Base-by-base conservation (phyloP, 2,888 invertebrate genomes). In the Campaea margaritaria region DNA sequence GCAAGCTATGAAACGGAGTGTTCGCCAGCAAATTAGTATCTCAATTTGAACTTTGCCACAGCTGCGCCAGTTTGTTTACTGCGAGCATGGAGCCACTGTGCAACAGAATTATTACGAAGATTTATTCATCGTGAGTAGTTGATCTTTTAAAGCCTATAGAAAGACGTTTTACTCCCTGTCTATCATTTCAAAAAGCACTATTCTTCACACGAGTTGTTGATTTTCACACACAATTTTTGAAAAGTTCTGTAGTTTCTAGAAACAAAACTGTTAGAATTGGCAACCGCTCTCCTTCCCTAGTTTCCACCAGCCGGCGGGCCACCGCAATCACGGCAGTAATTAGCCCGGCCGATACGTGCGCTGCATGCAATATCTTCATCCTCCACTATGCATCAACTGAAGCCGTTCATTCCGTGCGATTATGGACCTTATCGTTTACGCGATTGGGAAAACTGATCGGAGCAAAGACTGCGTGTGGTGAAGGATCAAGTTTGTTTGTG, bases 311-410 rank as follows among this genome's bases (percentile, higher is more conserved):
- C 3, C 39, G 0, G 14, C 34, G 43, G 9, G 38, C 49, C 16
- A 46, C 64, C 71, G 72, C 73, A 75, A 78, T 76, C 77, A 77
- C 76, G 74, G 70, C 76, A 78, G 77, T 78, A 76, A 81, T 78
- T 80, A 80, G 75, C 58, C 68, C 70, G 66, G 47, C 58, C 69
- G 74, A 70, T 71, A 78, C 80, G 80, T 79, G 80, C 66, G 60
- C 65, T 52, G 75, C 66, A 70, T 77, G 72, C 72, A 64, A 60
- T 62, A 54, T 59, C 59, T 60, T 39, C 51, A 59, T 63, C 51
- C 62, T 38, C 36, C 43, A 39, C 56, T 49, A 45, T 57, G 50
- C 58, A 42, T 38, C 52, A 8, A 44, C 42, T 31, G 9, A 21
- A 28, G 16, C 42, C 15, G 36, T 11, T 16, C n/a, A n/a, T 5